phyloP scores from a whole-genome alignment of 2,113 vertebrate genomes.

The Aplodontia rufa region DNA sequence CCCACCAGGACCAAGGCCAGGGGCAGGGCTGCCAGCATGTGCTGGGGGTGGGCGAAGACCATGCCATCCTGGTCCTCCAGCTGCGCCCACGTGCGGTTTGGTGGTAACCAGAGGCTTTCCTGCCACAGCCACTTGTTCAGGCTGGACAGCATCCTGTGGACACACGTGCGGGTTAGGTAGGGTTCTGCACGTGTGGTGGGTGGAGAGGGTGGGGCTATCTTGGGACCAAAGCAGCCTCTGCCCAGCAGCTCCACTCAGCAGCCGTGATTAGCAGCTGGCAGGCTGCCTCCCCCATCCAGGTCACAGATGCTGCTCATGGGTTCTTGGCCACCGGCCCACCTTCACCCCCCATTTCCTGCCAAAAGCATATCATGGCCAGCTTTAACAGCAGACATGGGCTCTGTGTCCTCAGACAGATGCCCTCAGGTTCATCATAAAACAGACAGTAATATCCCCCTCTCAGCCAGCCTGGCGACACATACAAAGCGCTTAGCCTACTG shows the following conservation, averaged over 20 bases:
- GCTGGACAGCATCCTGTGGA: slow-evolving; percentile 87
- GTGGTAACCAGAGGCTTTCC: slow-evolving; percentile 91
- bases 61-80: slow-evolving; percentile 83
- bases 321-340: neutral
- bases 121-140: slow-evolving; percentile 92
- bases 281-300: no score
- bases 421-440: neutral
- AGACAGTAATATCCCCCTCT: neutral
- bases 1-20: slow-evolving; percentile 87
- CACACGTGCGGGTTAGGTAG: neutral
- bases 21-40: slow-evolving; percentile 87
- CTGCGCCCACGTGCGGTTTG: slow-evolving; percentile 89
- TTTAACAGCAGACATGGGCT: neutral
- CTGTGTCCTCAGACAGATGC: neutral
- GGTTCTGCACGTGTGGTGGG: no score
- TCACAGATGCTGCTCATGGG: neutral
- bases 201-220: neutral
- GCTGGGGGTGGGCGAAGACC: slow-evolving; percentile 75
- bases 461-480: neutral
- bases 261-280: no score
- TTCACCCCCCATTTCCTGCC: rapidly evolving
- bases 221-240: neutral
- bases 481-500: no score
- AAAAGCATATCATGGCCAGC: neutral
- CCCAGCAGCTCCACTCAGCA: neutral